Percentiles rank a stretch among this genome's conserved stretches.
phyloP scores from a whole-genome alignment of 2,797 vertebrate genomes.

The Mus caroli region DNA sequence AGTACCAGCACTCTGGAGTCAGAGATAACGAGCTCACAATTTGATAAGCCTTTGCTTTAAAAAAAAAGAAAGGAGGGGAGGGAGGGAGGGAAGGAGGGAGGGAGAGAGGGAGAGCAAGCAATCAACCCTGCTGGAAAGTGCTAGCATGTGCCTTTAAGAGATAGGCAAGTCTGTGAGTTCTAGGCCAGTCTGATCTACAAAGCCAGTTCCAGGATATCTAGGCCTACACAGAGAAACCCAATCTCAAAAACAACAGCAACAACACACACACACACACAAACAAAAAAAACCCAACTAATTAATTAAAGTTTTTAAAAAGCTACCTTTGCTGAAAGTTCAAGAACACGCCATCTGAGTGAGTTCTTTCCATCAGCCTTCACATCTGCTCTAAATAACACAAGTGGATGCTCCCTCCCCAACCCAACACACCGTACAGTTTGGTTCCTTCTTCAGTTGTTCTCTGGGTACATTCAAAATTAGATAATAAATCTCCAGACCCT shows the following conservation, averaged over 20 bases:
- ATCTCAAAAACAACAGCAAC: not conserved
- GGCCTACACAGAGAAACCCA: not conserved
- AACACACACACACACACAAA: not conserved
- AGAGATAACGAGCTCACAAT: not conserved
- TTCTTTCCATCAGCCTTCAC: not conserved
- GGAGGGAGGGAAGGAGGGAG: fast-evolving
- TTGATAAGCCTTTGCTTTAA: not conserved
- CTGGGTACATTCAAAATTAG: not conserved
- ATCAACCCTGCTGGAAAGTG: not conserved
- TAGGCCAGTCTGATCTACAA: not conserved
- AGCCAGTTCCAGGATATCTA: not conserved
- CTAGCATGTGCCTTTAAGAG: not conserved
- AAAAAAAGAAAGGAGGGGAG: fast-evolving
- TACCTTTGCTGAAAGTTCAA: conserved; percentile 26
- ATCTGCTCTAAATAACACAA: not conserved
- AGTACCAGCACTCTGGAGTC: not conserved
- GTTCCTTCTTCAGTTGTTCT: not conserved
- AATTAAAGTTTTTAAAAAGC: not conserved
- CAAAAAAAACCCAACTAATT: not conserved
- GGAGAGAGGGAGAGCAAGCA: fast-evolving
- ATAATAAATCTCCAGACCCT: conserved; percentile 40
- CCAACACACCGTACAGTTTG: not conserved
- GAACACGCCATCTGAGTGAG: not conserved
- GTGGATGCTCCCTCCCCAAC: not conserved
- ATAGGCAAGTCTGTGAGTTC: not conserved